Evolutionary conservation across 2,797 vertebrate species (phyloP).

Genomic region (Pseudomugil tenellus): DNA sequence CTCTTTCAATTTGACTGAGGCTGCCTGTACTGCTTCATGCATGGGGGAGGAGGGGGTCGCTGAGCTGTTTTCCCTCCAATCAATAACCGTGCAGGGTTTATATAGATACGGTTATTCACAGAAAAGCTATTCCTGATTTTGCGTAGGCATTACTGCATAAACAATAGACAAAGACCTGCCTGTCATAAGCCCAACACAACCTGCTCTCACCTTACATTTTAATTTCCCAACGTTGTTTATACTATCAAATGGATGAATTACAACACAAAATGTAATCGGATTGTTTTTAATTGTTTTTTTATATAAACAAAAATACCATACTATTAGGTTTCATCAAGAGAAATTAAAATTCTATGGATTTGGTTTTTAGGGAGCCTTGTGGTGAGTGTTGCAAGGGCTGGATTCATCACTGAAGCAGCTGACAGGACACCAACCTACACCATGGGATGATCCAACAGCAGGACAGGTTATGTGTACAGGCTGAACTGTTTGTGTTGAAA

Average conservation of each 20-base stretch:
- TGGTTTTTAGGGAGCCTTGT: constrained; percentile 32
- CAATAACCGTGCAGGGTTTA: constrained; percentile 11
- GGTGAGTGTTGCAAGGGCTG: constrained; percentile 8
- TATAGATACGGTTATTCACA: constrained; percentile 13
- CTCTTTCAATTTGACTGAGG: not conserved
- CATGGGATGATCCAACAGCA: constrained; percentile 37
- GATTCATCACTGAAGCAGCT: constrained; percentile 34
- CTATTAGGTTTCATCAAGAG: not conserved
- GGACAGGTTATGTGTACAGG: constrained; percentile 72
- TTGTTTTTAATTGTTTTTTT: no score
- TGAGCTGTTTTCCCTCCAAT: not conserved
- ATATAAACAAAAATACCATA: not conserved
- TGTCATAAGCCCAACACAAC: constrained; percentile 1
- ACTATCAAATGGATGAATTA: no score
- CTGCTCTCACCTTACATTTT: constrained; percentile 1
- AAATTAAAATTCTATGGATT: constrained; percentile 10
- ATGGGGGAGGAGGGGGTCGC: no score
- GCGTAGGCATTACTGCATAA: not conserved
- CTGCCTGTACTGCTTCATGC: not conserved
- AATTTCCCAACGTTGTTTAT: not conserved
- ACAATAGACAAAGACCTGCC: not conserved
- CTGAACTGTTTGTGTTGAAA: constrained; percentile 31
- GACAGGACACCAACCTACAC: constrained; percentile 26
- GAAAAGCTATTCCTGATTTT: constrained; percentile 9
- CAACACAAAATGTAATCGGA: not conserved